A percentile compares a stretch with the other conserved stretches of the same genome.
Evolutionary conservation across 2,113 vertebrate species (phyloP).

Genomic region (Bufo bufo): DNA sequence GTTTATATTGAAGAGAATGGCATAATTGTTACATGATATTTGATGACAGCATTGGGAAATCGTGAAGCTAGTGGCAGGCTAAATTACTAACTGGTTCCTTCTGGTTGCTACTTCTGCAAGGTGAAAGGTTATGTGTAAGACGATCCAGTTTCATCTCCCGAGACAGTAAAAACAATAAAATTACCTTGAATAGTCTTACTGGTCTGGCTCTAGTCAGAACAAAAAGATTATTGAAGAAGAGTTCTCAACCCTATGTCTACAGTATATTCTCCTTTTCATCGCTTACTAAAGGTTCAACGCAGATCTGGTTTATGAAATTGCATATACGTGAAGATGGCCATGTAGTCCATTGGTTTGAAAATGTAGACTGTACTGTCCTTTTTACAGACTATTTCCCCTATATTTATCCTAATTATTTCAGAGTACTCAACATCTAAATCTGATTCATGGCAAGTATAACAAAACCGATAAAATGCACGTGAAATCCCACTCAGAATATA

Average conservation of each 20-base stretch:
- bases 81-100: slow-evolving; percentile 71
- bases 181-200: slow-evolving; percentile 59
- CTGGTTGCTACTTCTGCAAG: slow-evolving; percentile 66
- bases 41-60: slow-evolving; percentile 71
- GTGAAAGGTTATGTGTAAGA: slow-evolving; percentile 68
- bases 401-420: neutral
- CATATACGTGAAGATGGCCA: neutral
- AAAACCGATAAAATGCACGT: neutral
- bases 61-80: slow-evolving; percentile 62
- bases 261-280: neutral
- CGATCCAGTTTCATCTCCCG: slow-evolving; percentile 66
- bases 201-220: slow-evolving; percentile 41
- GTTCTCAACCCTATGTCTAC: neutral
- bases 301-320: neutral
- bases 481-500: neutral
- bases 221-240: slow-evolving; percentile 35
- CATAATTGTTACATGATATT: slow-evolving; percentile 68
- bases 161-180: slow-evolving; percentile 67
- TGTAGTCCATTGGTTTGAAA: no score
- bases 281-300: neutral
- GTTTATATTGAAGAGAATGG: slow-evolving; percentile 66
- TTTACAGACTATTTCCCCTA: neutral
- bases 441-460: neutral
- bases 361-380: neutral
- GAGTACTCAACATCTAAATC: neutral